Conservation (phyloP, 2,888 invertebrate genomes). For the Heliconius erato region DNA sequence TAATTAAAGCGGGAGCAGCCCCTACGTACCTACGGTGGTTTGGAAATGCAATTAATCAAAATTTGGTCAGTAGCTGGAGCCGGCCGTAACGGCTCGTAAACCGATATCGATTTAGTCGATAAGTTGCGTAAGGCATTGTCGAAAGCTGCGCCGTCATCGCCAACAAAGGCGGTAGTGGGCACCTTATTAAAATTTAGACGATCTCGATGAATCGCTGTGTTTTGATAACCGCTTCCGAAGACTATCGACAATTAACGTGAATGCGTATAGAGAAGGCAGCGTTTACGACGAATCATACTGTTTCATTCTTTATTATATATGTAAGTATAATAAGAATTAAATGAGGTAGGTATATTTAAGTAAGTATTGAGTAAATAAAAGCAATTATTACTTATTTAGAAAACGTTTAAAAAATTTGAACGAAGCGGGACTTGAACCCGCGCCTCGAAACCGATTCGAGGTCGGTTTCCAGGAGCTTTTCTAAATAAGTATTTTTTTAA, state of each 20-base stretch:
- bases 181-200: conserved; percentile 85
- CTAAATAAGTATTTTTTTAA: no score
- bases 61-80: conserved; percentile 83
- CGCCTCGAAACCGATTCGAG: no score
- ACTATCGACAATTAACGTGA: conserved; percentile 67
- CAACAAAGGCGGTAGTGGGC: conserved; percentile 85
- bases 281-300: conserved; percentile 68
- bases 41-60: conserved; percentile 85
- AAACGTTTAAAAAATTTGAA: no score
- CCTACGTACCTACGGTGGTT: conserved; percentile 62
- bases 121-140: conserved; percentile 85
- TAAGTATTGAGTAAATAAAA: no score
- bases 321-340: neutral
- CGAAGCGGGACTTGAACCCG: no score
- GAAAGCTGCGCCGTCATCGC: conserved; percentile 77
- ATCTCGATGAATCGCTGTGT: conserved; percentile 81
- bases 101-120: conserved; percentile 85
- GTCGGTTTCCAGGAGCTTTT: no score
- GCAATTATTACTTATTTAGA: no score
- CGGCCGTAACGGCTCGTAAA: conserved; percentile 84
- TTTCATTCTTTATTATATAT: conserved; percentile 41
- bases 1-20: conserved; percentile 67
- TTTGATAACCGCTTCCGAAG: conserved; percentile 80
- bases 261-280: conserved; percentile 65
- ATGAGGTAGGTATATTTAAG: neutral